Base-by-base conservation (phyloP, 2,113 vertebrate genomes). In the Capreolus pygargus region DNA sequence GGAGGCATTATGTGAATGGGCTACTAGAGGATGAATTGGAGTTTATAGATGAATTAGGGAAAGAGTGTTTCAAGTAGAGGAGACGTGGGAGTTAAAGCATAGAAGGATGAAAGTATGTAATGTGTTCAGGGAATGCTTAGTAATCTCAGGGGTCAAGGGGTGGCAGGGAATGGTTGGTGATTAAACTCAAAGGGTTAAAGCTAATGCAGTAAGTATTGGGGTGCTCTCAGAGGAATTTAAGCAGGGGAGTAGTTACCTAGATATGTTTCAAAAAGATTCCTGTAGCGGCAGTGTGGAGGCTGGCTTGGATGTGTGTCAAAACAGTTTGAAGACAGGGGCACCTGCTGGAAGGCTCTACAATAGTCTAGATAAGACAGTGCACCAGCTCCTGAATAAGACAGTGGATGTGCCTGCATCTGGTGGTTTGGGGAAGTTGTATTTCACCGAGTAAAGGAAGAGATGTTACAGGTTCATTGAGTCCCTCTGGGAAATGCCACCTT, bases 321-420 rank as follows among this genome's bases (percentile, higher is more conserved):
- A 79, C 5, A 4, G 33, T 55, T 7, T 54, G 58, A 36, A 64
- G 47, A 14, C 39, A 3, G 57, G 57, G 45, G 10, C 7, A 39
- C 11, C 47, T 45, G 21, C 30, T 10, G 2, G 39, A 64, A 74
- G 28, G 30, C 36, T 39, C 45, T 33, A 27, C 27, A 28, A 0
- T 9, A 15, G 4, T 55, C 43, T n/a, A 0, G 21, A 30, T 11
- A n/a, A 23, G 30, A 36, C 14, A 1, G 4, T 25, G 30, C n/a
- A 6, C 28, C 21, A 21, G 12, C 21, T 86, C 89, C 61, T 43
- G 50, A 28, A 14, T 17, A 6, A 5, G 50, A 76, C 25, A 16
- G 43, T 30, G 60, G 25, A 23, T 14, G 8, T 50, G 21, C 23
- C 14, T 30, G 11, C 21, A 23, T 55, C 25, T 55, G 15, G 33